Evolutionary conservation across 2,888 invertebrate genomes (phyloP).

Genomic region (Nemotelus pantherinus): DNA sequence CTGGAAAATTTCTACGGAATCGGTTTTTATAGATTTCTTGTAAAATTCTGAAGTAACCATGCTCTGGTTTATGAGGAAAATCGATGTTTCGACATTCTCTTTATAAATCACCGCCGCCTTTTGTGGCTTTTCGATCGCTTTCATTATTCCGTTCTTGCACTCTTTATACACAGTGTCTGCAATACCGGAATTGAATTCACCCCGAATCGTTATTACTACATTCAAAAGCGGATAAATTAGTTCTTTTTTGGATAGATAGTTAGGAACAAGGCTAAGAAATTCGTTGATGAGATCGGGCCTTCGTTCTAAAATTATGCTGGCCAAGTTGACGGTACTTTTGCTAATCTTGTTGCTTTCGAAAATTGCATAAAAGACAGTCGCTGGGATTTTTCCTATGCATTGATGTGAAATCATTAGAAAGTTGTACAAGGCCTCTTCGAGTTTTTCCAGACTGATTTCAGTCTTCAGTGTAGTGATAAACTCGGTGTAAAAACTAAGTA

Average conservation of each 20-base stretch:
- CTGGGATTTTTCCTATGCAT: slow-evolving; percentile 66
- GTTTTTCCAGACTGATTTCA: slow-evolving; percentile 66
- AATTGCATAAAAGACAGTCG: slow-evolving; percentile 68
- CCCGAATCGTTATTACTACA: slow-evolving; percentile 64
- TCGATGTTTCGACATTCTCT: slow-evolving; percentile 69
- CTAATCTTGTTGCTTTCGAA: slow-evolving; percentile 67
- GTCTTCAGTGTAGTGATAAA: slow-evolving; percentile 64
- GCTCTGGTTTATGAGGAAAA: slow-evolving; percentile 69
- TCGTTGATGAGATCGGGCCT: slow-evolving; percentile 49
- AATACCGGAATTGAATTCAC: slow-evolving; percentile 63
- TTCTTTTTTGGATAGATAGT: slow-evolving; percentile 70
- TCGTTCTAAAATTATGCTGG: slow-evolving; percentile 69
- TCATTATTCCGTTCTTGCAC: slow-evolving; percentile 72
- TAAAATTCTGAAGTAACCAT: slow-evolving; percentile 69
- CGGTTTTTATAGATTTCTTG: slow-evolving; percentile 72
- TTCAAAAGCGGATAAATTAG: slow-evolving; percentile 72
- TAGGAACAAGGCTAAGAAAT: slow-evolving; percentile 56
- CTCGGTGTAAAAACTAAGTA: slow-evolving; percentile 65
- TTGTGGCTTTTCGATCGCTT: slow-evolving; percentile 74
- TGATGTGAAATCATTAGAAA: slow-evolving; percentile 73
- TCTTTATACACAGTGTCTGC: slow-evolving; percentile 68
- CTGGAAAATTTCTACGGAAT: slow-evolving; percentile 70
- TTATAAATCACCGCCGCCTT: slow-evolving; percentile 75
- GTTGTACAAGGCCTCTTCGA: slow-evolving; percentile 68
- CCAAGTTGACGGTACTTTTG: slow-evolving; percentile 70